Base-by-base conservation (phyloP, 2,113 vertebrate genomes). In the Smithornis capensis region DNA sequence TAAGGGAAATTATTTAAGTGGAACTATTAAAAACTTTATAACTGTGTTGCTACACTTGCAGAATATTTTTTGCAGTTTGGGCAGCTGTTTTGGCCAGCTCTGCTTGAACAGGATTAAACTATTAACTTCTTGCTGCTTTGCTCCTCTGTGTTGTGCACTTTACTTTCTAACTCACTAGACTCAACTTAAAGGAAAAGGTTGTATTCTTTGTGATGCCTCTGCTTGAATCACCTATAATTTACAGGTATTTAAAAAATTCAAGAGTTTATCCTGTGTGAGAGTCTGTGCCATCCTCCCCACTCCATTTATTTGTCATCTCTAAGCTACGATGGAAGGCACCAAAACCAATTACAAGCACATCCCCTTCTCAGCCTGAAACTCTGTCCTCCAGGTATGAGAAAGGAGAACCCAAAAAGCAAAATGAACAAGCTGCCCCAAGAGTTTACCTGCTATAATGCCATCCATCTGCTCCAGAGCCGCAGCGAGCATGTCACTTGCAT, bases 381-480 rank as follows among this genome's bases (percentile, higher is more conserved):
- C 59, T 49, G 28, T 33, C 35, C 63, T 75, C 28, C 40, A 6
- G 7, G 19, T 47, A 53, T 11, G 14, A 63, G 25, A 79, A 78
- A 86, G 37, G 13, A 87, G 15, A n/a, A 70, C 11, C 1, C 4
- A 78, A 84, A 28, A 35, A 64, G 50, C 16, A 47, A 57, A 90
- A 82, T 0, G 17, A 87, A 87, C 24, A 35, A 62, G 5, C 21
- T 71, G 52, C 7, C 75, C 94, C 95, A 40, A 31, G 33, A 6
- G 4, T 44, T 94, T 89, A 99, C 99, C 99, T 98, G 99, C 99
- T 93, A 99, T 99, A 73, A 99, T 99, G n/a, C 99, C 99, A 67
- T 99, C 99, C 99, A 99, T 99, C 97, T 99, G 99, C 97, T 99
- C 99, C 98, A 99, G 91, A 49, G 99, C 99, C 0, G 99, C 99